A percentile compares a stretch with the other conserved stretches of the same genome.
phyloP scores from a whole-genome alignment of 2,797 vertebrate genomes.

The Malacoctenus gilli region DNA sequence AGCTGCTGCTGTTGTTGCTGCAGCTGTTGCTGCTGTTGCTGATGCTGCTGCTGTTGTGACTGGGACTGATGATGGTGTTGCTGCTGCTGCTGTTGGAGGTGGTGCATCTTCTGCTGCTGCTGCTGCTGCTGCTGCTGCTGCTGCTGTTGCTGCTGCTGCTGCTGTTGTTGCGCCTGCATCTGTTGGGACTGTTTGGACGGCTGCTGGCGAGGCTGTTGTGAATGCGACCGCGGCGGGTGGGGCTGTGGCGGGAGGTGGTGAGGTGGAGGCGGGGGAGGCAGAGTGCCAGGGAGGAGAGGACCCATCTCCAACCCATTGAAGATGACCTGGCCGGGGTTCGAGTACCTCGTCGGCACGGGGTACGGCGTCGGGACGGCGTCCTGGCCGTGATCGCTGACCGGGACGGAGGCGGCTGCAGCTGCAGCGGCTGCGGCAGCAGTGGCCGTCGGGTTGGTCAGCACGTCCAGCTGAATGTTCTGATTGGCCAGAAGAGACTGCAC shows the following conservation, averaged over 20 bases:
- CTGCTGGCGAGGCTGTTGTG: conserved; percentile 73
- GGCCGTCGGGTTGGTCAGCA: conserved; percentile 90
- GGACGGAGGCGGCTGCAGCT: conserved; percentile 67
- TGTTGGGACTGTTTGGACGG: conserved; percentile 69
- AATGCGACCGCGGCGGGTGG: conserved; percentile 72
- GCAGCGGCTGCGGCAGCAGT: conserved; percentile 76
- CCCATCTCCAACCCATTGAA: conserved; percentile 88
- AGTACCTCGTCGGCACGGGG: conserved; percentile 84
- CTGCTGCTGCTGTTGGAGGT: conserved; percentile 43
- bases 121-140: conserved; percentile 50
- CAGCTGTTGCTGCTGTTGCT: conserved; percentile 45
- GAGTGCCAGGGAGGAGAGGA: conserved; percentile 80
- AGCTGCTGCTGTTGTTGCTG: conserved; percentile 40
- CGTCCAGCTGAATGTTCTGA: conserved; percentile 97
- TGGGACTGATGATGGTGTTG: conserved; percentile 37
- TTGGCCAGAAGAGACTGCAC: conserved; percentile 97
- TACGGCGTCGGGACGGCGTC: conserved; percentile 83
- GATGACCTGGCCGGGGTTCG: conserved; percentile 89
- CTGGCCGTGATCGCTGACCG: conserved; percentile 76
- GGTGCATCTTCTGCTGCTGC: conserved; percentile 59
- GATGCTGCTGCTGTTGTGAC: conserved; percentile 40
- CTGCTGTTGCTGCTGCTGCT: conserved; percentile 7
- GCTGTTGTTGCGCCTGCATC: conserved; percentile 60
- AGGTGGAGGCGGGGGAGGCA: conserved; percentile 80
- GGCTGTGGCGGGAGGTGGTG: conserved; percentile 81